Evolutionary conservation across 2,797 vertebrate species (phyloP).

Genomic region (Rhodeus uyekii): DNA sequence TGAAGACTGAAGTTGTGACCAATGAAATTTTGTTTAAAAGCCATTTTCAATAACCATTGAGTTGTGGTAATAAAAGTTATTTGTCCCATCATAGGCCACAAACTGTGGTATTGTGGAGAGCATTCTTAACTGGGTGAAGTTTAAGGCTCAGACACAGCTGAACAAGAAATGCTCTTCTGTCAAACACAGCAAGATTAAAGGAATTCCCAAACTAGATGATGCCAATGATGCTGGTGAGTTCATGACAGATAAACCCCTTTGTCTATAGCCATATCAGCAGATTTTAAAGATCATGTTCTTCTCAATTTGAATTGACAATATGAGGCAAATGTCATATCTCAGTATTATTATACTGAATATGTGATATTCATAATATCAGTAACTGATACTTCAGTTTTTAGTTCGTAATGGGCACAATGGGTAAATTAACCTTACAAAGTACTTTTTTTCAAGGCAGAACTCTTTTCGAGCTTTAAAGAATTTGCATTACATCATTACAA

Average conservation of each 20-base stretch:
- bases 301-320: background rate
- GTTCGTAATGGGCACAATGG: background rate
- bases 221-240: conserved; percentile 89
- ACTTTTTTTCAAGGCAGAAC: background rate
- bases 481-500: background rate
- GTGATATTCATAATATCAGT: too few relatives aligned
- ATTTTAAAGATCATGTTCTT: background rate
- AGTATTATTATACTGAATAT: background rate
- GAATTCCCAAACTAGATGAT: conserved; percentile 90
- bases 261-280: background rate
- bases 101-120: conserved; percentile 92
- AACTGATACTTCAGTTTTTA: too few relatives aligned
- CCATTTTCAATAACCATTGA: background rate
- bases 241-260: background rate
- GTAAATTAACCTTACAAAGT: background rate
- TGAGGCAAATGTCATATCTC: background rate
- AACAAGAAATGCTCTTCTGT: conserved; percentile 93
- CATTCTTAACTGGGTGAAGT: conserved; percentile 92
- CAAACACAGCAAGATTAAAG: conserved; percentile 92
- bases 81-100: conserved; percentile 76
- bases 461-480: background rate
- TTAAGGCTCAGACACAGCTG: conserved; percentile 89
- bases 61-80: background rate
- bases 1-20: background rate
- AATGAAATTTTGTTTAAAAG: background rate